Conservation (phyloP, 2,797 vertebrate species). For the Garrulus glandarius region DNA sequence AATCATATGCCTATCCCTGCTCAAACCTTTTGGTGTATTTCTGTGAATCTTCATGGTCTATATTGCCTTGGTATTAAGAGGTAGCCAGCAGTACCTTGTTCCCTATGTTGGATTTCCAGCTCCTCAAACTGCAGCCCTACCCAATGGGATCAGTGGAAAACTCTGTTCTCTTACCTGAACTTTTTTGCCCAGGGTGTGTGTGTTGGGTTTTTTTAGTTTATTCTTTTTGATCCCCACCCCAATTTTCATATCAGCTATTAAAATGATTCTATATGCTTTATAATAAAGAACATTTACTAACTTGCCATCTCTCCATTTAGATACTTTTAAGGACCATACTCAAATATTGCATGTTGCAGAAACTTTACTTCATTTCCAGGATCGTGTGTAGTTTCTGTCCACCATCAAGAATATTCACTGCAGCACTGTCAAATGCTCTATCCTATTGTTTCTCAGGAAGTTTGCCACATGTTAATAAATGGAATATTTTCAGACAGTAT, state of each 20-base stretch:
- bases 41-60: background rate
- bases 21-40: background rate
- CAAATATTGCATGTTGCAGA: background rate
- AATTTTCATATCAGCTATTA: background rate
- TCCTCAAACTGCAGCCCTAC: background rate
- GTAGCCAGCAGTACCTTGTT: background rate
- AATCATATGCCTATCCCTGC: background rate
- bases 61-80: background rate
- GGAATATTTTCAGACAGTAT: background rate
- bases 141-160: background rate
- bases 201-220: background rate
- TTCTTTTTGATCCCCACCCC: background rate
- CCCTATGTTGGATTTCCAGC: background rate
- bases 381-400: background rate
- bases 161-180: background rate
- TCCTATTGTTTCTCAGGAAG: background rate
- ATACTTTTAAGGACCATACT: background rate
- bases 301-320: background rate
- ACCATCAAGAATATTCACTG: background rate
- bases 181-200: background rate
- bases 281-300: background rate
- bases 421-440: background rate
- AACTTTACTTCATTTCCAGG: background rate
- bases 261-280: background rate
- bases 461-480: background rate